Evolutionary conservation across 2,797 vertebrate species (phyloP).

Genomic region (Carduelis carduelis): DNA sequence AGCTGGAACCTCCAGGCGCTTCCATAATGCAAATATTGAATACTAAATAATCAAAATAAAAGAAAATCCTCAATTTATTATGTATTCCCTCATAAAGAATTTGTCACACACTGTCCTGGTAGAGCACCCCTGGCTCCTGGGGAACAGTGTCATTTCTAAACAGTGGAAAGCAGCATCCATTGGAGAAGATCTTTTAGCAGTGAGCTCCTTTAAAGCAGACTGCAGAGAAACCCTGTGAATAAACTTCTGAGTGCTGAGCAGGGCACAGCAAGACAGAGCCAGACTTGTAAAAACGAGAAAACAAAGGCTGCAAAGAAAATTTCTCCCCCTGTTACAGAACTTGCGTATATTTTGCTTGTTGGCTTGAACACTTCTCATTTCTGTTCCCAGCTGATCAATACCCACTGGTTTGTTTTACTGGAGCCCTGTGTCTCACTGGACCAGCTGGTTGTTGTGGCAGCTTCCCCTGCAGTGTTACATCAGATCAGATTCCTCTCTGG

Average conservation of each 20-base stretch:
- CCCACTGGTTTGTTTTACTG: background rate
- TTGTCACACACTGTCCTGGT: slow-evolving; percentile 18
- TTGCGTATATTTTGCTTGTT: background rate
- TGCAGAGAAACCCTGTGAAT: slow-evolving; percentile 13
- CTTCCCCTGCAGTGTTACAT: background rate
- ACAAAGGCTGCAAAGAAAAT: slow-evolving; percentile 43
- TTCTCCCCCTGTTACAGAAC: background rate
- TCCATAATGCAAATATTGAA: slow-evolving; percentile 63
- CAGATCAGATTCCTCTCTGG: background rate
- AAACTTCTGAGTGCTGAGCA: background rate
- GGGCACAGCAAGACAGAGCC: slow-evolving; percentile 11
- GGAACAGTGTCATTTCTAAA: background rate
- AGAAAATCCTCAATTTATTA: slow-evolving; percentile 61
- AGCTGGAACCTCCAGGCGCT: slow-evolving; percentile 56
- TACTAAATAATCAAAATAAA: slow-evolving; percentile 60
- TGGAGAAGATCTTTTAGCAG: background rate
- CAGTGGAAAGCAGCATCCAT: background rate
- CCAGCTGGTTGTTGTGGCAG: slow-evolving; percentile 3
- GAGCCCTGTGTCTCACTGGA: background rate
- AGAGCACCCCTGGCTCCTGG: background rate
- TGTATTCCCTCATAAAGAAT: slow-evolving; percentile 7
- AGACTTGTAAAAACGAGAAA: slow-evolving; percentile 3
- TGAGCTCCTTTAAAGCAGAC: background rate
- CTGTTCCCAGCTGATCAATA: background rate
- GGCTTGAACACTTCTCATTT: background rate